phyloP scores from a whole-genome alignment of 2,888 invertebrate species.

The Agapostemon virescens region DNA sequence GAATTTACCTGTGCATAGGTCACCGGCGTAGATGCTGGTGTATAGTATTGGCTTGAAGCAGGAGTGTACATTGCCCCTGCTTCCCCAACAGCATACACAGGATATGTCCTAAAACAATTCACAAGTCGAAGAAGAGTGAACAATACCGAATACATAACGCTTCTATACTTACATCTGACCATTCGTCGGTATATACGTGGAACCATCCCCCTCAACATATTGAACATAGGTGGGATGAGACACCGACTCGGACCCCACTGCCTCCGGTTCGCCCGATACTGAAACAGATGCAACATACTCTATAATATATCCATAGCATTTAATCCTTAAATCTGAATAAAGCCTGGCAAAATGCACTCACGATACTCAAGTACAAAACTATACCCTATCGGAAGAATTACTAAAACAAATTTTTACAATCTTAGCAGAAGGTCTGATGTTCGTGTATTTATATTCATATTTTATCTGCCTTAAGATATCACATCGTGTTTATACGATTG shows the following conservation, averaged over 20 bases:
- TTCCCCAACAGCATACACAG: slow-evolving; percentile 89
- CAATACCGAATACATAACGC: background rate
- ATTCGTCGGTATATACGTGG: slow-evolving; percentile 84
- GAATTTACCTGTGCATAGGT: slow-evolving; percentile 84
- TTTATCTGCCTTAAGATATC: background rate
- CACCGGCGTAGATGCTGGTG: slow-evolving; percentile 84
- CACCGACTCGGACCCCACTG: slow-evolving; percentile 82
- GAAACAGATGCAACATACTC: slow-evolving; percentile 61
- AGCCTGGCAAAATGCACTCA: slow-evolving; percentile 29
- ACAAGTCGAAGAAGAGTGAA: background rate
- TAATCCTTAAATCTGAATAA: background rate
- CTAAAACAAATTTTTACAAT: slow-evolving; percentile 25
- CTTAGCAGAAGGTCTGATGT: slow-evolving; percentile 6
- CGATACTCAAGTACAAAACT: slow-evolving; percentile 12
- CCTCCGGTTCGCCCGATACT: slow-evolving; percentile 81
- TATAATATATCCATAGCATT: background rate
- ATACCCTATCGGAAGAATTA: slow-evolving; percentile 1
- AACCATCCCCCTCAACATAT: slow-evolving; percentile 84
- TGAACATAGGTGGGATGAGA: slow-evolving; percentile 84
- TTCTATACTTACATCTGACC: slow-evolving; percentile 83
- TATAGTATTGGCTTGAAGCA: slow-evolving; percentile 87
- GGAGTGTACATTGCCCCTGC: slow-evolving; percentile 84
- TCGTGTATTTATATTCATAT: slow-evolving; percentile 1
- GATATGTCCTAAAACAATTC: slow-evolving; percentile 84
- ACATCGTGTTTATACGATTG: background rate